These are phyloP conservation scores for Hirundichthys speculiger DNA, from an alignment of 2,113 vertebrate species.

Conservation along the genomic window DNA sequence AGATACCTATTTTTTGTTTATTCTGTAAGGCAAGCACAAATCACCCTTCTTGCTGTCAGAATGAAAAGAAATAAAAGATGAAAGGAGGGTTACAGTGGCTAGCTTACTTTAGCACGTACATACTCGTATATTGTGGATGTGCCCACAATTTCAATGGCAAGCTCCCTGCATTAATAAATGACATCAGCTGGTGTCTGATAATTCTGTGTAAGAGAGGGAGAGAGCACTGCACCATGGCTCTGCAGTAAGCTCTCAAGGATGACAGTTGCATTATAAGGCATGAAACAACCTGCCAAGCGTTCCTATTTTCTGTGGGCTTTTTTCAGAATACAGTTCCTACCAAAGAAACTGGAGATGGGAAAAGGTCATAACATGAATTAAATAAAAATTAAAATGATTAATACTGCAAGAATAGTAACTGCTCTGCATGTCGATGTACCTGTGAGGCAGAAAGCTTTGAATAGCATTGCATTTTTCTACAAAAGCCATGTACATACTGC, in stretches of 20 bases:
- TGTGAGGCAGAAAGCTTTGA: too few species aligned
- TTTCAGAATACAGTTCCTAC: slow-evolving; percentile 45
- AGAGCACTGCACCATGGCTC: slow-evolving; percentile 60
- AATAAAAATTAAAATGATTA: too few species aligned
- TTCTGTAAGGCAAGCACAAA: slow-evolving; percentile 30
- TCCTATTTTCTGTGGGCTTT: slow-evolving; percentile 35
- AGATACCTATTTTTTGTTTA: too few species aligned
- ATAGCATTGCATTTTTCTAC: too few species aligned
- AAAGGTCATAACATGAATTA: slow-evolving; percentile 14
- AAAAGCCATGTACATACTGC: too few species aligned
- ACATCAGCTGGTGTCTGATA: slow-evolving; percentile 69
- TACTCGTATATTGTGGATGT: neutral
- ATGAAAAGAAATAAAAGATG: slow-evolving; percentile 50
- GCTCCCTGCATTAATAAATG: slow-evolving; percentile 65
- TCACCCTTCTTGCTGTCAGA: slow-evolving; percentile 35
- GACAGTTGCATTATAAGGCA: slow-evolving; percentile 72
- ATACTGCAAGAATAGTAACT: too few species aligned
- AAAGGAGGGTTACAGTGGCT: slow-evolving; percentile 44
- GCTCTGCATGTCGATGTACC: too few species aligned
- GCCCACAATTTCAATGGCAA: slow-evolving; percentile 33
- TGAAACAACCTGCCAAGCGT: slow-evolving; percentile 68
- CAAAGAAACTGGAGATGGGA: slow-evolving; percentile 19
- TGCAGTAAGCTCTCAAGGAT: slow-evolving; percentile 65
- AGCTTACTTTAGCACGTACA: slow-evolving; percentile 17
- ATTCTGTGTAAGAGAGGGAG: slow-evolving; percentile 53